Evolutionary conservation across 1,140 invertebrate genomes (phyloP).

Genomic region (Leptestheria dahalacensis): DNA sequence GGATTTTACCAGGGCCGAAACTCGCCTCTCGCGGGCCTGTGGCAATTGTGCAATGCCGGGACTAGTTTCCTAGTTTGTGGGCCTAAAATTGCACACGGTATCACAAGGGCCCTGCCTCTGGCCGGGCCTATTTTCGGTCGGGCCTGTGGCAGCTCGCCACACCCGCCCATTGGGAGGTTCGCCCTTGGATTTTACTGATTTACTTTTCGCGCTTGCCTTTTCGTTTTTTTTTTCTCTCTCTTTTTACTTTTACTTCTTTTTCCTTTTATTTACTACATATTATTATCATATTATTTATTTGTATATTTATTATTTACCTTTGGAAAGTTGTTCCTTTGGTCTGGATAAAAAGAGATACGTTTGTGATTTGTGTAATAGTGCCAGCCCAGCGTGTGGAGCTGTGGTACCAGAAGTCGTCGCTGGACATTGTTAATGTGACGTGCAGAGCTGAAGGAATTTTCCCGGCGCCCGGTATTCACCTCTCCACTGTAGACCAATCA

Average conservation of each 20-base stretch:
- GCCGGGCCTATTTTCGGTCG: no score
- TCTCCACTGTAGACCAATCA: constrained; percentile 12
- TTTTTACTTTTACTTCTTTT: neutral
- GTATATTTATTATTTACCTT: constrained; percentile 3
- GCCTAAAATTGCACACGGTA: no score
- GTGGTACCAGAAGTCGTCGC: constrained; percentile 15
- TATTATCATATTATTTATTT: neutral
- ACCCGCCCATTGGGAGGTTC: no score
- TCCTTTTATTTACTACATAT: neutral
- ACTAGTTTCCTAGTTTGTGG: no score
- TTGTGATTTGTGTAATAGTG: no score
- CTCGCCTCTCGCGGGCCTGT: no score
- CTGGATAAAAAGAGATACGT: no score
- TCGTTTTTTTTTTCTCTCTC: neutral
- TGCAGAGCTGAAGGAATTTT: constrained; percentile 20
- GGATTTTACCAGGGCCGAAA: no score
- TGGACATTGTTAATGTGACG: constrained; percentile 20
- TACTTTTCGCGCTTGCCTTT: neutral
- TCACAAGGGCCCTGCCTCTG: no score
- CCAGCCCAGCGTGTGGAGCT: constrained; percentile 18
- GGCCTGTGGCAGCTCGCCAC: no score
- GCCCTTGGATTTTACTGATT: neutral
- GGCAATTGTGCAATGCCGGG: no score
- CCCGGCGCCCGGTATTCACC: constrained; percentile 18
- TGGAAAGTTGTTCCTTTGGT: constrained; percentile 1